Base-by-base conservation (phyloP, 1,140 invertebrate species). In the Catajapyx aquilonaris region DNA sequence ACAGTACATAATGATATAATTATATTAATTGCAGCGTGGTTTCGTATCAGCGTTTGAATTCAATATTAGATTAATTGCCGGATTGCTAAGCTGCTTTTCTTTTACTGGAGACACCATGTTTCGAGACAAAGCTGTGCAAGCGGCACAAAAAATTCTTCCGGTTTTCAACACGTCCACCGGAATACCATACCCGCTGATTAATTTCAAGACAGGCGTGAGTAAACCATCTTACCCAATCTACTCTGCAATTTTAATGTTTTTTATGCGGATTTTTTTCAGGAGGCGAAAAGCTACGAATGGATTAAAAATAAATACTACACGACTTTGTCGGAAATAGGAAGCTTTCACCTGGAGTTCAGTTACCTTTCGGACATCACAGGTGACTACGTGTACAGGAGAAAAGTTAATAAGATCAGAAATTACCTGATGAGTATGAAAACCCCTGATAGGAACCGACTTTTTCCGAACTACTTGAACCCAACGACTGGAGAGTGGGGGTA, bases 131-230 rank as follows among this genome's bases (percentile, higher is more conserved):
- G 93, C 94, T 2, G 74, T 74, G 38, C 69, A 83, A 46, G 74
- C 98, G 19, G 94, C 88, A 0, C 78, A 91, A 43, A 85, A 88
- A 46, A 62, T 99, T 45, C 61, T 99, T 42, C 94, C 95, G 5
- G 93, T 93, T 20, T 99, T 99, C 59, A 76, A 96, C 44, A 95
- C 94, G 7, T 85, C 85, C 28, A 95, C 90, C n/a, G 95, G 94
- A 37, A 86, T 99, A 48, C 94, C 95, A 17, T 74, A 88, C 57
- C 81, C 93, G 7, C 68, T 98, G 44, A 74, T 95, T 48, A 93
- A 93, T 59, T 65, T 87, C 20, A 75, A 76, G 48, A 86, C 76
- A 35, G 79, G 78, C 55, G 79, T 88, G 67, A 68, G 66, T 45
- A n/a, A n/a, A n/a, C n/a, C n/a, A n/a, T n/a, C n/a, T n/a, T n/a